Percentiles rank a stretch among this genome's conserved stretches.
Conservation (phyloP, 2,113 vertebrate species). For the Nycticebus coucang region DNA sequence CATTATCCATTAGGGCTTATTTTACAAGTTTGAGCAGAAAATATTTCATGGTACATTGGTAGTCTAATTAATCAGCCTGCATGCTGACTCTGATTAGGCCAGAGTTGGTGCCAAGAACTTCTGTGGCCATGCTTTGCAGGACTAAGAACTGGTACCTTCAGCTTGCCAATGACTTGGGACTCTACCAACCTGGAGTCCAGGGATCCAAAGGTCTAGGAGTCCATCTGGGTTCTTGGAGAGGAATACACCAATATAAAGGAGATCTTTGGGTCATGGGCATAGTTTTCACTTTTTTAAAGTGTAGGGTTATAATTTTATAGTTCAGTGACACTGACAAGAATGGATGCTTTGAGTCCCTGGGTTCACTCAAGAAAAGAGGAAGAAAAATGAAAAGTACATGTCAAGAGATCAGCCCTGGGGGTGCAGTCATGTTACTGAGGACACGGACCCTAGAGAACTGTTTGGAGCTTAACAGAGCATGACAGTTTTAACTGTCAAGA, state of each 20-base stretch:
- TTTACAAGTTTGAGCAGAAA: conserved; percentile 50
- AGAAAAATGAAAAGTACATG: neutral
- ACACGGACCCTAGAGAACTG: neutral
- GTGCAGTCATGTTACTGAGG: neutral
- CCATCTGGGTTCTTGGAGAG: neutral
- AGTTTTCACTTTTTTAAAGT: neutral
- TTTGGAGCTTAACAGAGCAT: neutral
- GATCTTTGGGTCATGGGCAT: neutral
- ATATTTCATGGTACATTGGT: neutral
- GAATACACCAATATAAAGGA: neutral
- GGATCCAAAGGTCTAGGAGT: neutral
- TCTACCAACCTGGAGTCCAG: neutral
- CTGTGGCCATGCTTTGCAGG: neutral
- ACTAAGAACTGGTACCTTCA: neutral
- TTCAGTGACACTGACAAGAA: neutral
- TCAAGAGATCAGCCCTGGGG: neutral
- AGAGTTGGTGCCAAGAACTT: neutral
- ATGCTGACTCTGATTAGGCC: neutral
- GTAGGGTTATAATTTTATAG: neutral
- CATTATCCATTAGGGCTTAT: neutral
- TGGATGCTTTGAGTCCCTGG: neutral
- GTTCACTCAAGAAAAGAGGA: conserved; percentile 11
- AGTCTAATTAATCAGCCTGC: neutral
- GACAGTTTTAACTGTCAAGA: neutral
- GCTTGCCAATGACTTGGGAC: neutral